Evolutionary conservation across 2,797 vertebrate species (phyloP), one percentile per base, ranked within the genome.

Genomic region (Gila robusta): DNA sequence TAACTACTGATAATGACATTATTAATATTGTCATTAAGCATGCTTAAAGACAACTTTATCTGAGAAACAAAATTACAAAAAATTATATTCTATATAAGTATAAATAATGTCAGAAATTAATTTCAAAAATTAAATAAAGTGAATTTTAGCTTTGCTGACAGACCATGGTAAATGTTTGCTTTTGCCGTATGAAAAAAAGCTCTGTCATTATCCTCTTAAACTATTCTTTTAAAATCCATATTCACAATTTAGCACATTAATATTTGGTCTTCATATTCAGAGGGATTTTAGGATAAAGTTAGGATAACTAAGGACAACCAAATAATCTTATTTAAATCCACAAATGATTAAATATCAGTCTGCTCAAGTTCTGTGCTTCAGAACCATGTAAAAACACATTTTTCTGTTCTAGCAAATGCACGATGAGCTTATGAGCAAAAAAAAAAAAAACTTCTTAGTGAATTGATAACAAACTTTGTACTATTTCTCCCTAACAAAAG

Each of bases 241-340:
- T 44, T 28, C 39, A 64, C 17, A 64, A 66, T 79, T 44, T 66
- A 66, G n/a, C 39, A 5, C 39, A 79, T 14, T 32, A 14, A 19
- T 26, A 47, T 32, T 62, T 66, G 39, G 59, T 44, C 59, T 47
- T 66, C 47, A 47, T 79, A 66, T 66, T 79, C 3, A 64, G 39
- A 56, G 32, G 39, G 59, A 21, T 79, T 66, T 66, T 47, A 66
- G 41, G 78, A 79, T 79, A 62, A 62, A n/a, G 21, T 59, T 8
- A 59, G 52, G 32, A 76, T 78, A n/a, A n/a, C 6, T 26, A n/a
- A 79, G 35, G 23, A 62, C 14, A 62, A 41, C 35, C 35, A 39
- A 66, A 17, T 23, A 66, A 80, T 80, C 59, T 47, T 23, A 47
- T 66, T 80, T 32, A 28, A 66, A 66, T 47, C 59, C 78, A 80